Percentiles rank a stretch among this genome's conserved stretches.
Evolutionary conservation across 2,888 invertebrate species (phyloP).

Genomic region (Kuschelorhynchus macadamiae): DNA sequence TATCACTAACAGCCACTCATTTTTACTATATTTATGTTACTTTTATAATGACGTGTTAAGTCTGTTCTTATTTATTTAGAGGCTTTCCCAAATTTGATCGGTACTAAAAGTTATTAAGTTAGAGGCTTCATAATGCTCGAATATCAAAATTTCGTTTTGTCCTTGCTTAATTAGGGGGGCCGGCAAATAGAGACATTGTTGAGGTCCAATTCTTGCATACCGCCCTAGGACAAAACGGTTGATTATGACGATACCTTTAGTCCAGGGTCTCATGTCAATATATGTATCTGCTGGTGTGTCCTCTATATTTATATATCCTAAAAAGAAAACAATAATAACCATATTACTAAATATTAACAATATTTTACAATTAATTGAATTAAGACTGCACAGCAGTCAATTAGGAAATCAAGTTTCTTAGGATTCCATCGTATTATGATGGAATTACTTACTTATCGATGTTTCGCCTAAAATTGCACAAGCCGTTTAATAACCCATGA

Average conservation of each 20-base stretch:
- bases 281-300: slow-evolving; percentile 79
- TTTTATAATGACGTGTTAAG: no score
- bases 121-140: slow-evolving; percentile 62
- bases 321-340: no score
- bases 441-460: no score
- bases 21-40: no score
- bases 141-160: slow-evolving; percentile 62
- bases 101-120: slow-evolving; percentile 56
- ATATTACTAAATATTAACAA: no score
- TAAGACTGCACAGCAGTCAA: no score
- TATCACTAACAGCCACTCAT: no score
- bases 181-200: slow-evolving; percentile 86
- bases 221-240: slow-evolving; percentile 90
- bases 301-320: slow-evolving; percentile 52
- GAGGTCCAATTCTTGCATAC: slow-evolving; percentile 84
- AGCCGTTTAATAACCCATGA: no score
- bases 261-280: slow-evolving; percentile 86
- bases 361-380: no score
- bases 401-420: no score
- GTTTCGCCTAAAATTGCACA: no score
- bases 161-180: slow-evolving; percentile 77
- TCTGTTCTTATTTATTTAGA: not conserved
- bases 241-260: slow-evolving; percentile 86
- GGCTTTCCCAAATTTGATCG: slow-evolving; percentile 56
- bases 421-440: no score